phyloP scores from a whole-genome alignment of 2,113 vertebrate genomes.

The Notechis scutatus region DNA sequence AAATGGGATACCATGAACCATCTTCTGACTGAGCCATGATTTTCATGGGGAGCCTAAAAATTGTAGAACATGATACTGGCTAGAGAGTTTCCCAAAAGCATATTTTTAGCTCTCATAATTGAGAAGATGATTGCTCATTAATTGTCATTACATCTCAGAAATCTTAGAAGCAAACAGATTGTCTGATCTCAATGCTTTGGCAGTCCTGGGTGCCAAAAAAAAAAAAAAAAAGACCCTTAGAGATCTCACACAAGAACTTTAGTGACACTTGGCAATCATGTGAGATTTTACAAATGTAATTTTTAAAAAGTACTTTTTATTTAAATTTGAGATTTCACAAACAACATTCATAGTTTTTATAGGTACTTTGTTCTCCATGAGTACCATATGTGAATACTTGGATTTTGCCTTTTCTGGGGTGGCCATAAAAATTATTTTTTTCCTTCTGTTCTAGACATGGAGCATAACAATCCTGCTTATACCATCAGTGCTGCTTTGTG shows the following conservation, averaged over 20 bases:
- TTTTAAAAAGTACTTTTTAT: not conserved
- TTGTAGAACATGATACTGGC: not conserved
- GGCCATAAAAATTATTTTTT: not conserved
- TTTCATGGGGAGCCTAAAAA: not conserved
- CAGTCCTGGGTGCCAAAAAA: not conserved
- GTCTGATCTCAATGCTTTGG: not conserved
- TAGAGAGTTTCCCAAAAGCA: not conserved
- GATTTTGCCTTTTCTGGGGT: not conserved
- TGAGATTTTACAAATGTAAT: not conserved
- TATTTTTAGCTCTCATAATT: not conserved
- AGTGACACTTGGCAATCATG: not conserved
- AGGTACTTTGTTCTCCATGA: not conserved
- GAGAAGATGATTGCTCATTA: not conserved
- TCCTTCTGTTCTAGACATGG: constrained; percentile 78
- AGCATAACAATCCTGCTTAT: constrained; percentile 91
- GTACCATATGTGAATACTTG: not conserved
- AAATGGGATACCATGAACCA: not conserved
- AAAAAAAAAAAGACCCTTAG: not conserved
- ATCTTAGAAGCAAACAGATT: not conserved
- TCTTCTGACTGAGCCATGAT: not conserved
- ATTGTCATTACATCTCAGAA: not conserved
- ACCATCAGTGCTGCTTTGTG: constrained; percentile 95
- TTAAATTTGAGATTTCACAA: not conserved
- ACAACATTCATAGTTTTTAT: not conserved
- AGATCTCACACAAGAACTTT: not conserved